Evolutionary conservation across 2,113 vertebrate genomes (phyloP).

Genomic region (Rhinolophus sinicus): DNA sequence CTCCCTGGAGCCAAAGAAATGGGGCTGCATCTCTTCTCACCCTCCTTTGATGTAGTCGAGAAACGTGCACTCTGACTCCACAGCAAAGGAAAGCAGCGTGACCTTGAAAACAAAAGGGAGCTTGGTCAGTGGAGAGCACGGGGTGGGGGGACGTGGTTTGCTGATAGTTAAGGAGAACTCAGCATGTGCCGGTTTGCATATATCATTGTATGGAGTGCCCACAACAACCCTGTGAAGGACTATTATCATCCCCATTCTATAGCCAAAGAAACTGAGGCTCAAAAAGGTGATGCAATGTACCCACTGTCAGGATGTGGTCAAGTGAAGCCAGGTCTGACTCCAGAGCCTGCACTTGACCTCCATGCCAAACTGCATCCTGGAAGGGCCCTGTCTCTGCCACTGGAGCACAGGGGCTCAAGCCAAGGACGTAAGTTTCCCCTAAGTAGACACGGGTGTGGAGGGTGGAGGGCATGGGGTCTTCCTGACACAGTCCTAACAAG

Average conservation of each 20-base stretch:
- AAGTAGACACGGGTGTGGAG: neutral
- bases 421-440: neutral
- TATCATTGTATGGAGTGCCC: neutral
- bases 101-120: conserved; percentile 86
- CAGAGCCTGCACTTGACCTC: neutral
- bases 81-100: conserved; percentile 94
- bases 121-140: neutral
- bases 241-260: neutral
- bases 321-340: neutral
- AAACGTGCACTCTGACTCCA: conserved; percentile 95
- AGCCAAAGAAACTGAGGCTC: neutral
- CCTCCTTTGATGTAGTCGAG: conserved; percentile 98
- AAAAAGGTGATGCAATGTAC: neutral
- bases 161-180: neutral
- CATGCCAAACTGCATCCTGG: neutral
- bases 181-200: rapidly evolving
- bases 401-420: neutral
- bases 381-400: neutral
- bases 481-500: neutral
- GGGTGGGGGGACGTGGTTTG: rapidly evolving
- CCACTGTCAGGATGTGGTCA: neutral
- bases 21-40: conserved; percentile 84
- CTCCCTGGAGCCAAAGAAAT: neutral
- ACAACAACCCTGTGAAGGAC: neutral
- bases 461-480: neutral